Evolutionary conservation across 2,797 vertebrate genomes (phyloP).

Genomic region (Hippoglossus hippoglossus): DNA sequence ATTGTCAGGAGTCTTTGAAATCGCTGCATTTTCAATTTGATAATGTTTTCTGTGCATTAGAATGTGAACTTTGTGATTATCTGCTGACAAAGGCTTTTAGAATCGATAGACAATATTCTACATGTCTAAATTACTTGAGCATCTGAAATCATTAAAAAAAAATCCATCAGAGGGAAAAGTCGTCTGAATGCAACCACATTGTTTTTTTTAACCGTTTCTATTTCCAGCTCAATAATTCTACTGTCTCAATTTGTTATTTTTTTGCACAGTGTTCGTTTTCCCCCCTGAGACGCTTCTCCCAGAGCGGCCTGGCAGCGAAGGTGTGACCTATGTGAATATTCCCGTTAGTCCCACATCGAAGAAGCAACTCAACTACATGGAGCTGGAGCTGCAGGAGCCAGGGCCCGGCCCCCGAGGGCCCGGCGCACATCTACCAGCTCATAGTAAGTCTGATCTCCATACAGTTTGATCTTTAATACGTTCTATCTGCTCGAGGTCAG

Average conservation of each 20-base stretch:
- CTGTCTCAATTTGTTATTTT: conserved; percentile 5
- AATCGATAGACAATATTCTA: too few species aligned
- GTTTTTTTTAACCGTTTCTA: too few species aligned
- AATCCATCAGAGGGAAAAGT: too few species aligned
- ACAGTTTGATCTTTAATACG: background rate
- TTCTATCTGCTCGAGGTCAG: too few species aligned
- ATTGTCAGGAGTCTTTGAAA: too few species aligned
- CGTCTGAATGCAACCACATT: too few species aligned
- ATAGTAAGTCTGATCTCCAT: conserved; percentile 61
- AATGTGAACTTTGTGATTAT: too few species aligned
- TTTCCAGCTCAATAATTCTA: background rate
- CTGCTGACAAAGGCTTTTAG: too few species aligned
- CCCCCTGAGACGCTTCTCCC: conserved; percentile 74
- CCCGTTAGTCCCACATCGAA: conserved; percentile 90
- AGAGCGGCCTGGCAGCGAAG: conserved; percentile 80
- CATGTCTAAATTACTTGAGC: too few species aligned
- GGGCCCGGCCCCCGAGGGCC: conserved; percentile 81
- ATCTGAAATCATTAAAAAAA: too few species aligned
- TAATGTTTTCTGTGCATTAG: too few species aligned
- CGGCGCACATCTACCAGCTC: conserved; percentile 54
- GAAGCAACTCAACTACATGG: conserved; percentile 93
- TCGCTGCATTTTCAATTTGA: too few species aligned
- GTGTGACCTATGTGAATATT: conserved; percentile 90
- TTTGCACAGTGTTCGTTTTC: conserved; percentile 81
- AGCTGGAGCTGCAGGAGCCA: conserved; percentile 89